These are phyloP conservation scores for Poeciliopsis prolifica DNA, from an alignment of 2,113 vertebrate genomes.

Conservation along the genomic window DNA sequence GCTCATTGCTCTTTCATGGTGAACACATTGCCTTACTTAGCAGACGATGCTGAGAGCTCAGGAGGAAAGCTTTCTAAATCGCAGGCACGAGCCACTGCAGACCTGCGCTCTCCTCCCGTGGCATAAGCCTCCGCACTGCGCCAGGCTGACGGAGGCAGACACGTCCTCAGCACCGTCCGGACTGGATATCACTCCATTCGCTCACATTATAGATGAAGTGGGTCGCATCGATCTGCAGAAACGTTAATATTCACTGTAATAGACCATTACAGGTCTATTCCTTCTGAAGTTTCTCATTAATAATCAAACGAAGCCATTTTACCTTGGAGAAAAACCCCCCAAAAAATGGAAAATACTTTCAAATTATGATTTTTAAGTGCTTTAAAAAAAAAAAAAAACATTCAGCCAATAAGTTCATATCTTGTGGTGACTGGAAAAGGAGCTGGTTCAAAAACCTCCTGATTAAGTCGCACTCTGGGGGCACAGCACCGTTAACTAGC, in stretches of 20 bases:
- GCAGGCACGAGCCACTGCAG: constrained; percentile 70
- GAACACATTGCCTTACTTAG: constrained; percentile 15
- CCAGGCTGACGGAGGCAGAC: constrained; percentile 46
- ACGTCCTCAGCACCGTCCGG: constrained; percentile 29
- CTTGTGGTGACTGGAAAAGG: too few relatives aligned
- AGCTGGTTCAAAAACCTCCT: too few relatives aligned
- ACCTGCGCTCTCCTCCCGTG: constrained; percentile 46
- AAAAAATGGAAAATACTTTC: background rate
- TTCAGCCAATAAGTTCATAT: too few relatives aligned
- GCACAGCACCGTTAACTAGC: too few relatives aligned
- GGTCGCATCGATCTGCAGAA: background rate
- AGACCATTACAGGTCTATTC: background rate
- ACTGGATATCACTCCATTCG: constrained; percentile 19
- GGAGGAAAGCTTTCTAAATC: constrained; percentile 63
- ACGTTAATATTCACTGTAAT: background rate
- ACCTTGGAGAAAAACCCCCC: background rate
- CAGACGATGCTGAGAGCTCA: constrained; percentile 39
- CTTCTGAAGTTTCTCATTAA: background rate
- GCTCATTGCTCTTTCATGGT: constrained; percentile 32
- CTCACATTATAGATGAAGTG: constrained; percentile 3
- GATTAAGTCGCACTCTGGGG: too few relatives aligned
- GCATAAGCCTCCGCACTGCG: constrained; percentile 66
- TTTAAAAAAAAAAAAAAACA: background rate
- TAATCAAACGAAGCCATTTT: background rate
- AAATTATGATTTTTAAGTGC: background rate